These are phyloP conservation scores for Varanus salvator DNA, from an alignment of 2,113 vertebrate genomes.

Conservation along the genomic window DNA sequence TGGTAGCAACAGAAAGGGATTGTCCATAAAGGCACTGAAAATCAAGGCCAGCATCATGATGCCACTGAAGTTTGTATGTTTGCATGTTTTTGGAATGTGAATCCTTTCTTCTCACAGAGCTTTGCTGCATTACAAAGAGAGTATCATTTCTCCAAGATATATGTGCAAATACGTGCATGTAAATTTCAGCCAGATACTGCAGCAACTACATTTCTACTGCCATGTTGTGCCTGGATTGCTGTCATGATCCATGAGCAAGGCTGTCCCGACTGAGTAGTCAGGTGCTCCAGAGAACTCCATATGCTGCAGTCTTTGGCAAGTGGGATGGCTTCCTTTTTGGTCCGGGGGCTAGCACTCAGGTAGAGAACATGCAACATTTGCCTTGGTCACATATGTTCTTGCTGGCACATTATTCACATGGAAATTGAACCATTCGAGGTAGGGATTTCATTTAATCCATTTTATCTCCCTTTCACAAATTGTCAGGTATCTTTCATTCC, in stretches of 20 bases:
- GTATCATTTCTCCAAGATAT: not conserved
- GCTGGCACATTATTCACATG: not conserved
- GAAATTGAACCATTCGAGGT: not conserved
- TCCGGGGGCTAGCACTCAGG: not conserved
- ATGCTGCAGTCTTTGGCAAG: too few relatives aligned
- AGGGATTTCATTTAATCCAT: too few relatives aligned
- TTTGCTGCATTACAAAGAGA: not conserved
- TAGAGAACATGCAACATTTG: not conserved
- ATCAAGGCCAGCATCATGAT: not conserved
- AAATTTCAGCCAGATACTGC: not conserved
- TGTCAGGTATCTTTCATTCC: too few relatives aligned
- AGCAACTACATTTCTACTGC: not conserved
- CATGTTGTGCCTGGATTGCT: not conserved
- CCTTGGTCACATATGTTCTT: not conserved
- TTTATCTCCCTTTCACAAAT: too few relatives aligned
- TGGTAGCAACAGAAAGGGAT: not conserved
- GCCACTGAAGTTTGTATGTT: constrained; percentile 7
- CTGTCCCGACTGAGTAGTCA: not conserved
- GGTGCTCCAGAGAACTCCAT: not conserved
- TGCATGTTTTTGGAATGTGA: not conserved
- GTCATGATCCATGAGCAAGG: not conserved
- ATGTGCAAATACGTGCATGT: not conserved
- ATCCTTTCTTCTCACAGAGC: not conserved
- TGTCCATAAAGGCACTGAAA: not conserved
- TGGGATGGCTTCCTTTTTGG: not conserved